Conservation (phyloP, 2,888 invertebrate genomes). For the Coelinius sp. region DNA sequence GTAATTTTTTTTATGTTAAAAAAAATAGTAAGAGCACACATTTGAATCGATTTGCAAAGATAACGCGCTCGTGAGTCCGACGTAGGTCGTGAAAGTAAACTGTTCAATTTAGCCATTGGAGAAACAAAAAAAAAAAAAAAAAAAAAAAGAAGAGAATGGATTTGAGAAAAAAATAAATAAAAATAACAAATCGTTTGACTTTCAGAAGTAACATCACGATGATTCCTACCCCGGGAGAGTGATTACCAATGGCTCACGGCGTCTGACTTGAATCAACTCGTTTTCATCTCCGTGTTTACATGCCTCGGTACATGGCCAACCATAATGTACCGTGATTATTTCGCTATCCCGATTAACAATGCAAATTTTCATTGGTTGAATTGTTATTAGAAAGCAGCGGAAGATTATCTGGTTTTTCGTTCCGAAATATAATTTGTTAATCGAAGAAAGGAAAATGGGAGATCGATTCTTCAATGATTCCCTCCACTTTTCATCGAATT, state of each 20-base stretch:
- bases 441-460: not conserved
- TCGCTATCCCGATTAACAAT: slow-evolving; percentile 62
- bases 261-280: slow-evolving; percentile 34
- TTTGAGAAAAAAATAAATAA: not conserved
- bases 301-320: slow-evolving; percentile 2
- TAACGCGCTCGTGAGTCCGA: slow-evolving; percentile 34
- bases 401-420: slow-evolving; percentile 5
- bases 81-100: slow-evolving; percentile 38
- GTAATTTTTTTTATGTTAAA: no score
- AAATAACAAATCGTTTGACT: slow-evolving; percentile 21
- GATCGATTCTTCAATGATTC: not conserved
- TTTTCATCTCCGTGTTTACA: slow-evolving; percentile 31
- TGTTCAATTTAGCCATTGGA: slow-evolving; percentile 29
- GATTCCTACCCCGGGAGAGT: slow-evolving; percentile 32
- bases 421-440: not conserved
- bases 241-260: slow-evolving; percentile 33
- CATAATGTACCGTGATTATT: slow-evolving; percentile 52
- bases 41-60: slow-evolving; percentile 30
- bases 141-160: slow-evolving; percentile 7
- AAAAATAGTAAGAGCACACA: not conserved
- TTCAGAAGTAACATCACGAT: slow-evolving; percentile 29
- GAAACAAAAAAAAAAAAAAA: not conserved
- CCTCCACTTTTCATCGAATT: no score
- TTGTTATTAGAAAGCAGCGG: slow-evolving; percentile 58
- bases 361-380: slow-evolving; percentile 52